Conservation (phyloP, 2,888 invertebrate genomes). For the Bombylius discolor region DNA sequence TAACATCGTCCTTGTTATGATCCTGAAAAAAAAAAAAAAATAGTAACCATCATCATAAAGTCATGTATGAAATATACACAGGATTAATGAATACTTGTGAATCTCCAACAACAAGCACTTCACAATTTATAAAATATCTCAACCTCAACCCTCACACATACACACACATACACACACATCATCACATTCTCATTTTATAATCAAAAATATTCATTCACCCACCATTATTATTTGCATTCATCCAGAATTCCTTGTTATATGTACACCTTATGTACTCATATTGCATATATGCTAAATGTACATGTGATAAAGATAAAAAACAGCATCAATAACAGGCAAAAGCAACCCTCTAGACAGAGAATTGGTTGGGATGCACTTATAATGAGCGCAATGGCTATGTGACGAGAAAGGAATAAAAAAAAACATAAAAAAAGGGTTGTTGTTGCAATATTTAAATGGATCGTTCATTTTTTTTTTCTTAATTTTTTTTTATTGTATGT, state of each 20-base stretch:
- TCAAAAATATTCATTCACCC: no score
- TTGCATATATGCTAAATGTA: no score
- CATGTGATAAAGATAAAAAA: not conserved
- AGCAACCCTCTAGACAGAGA: not conserved
- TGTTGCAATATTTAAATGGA: constrained; percentile 11
- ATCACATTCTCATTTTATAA: no score
- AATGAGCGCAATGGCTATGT: not conserved
- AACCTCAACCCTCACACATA: no score
- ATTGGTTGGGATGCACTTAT: not conserved
- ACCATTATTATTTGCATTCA: no score
- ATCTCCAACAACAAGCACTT: not conserved
- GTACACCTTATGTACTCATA: no score
- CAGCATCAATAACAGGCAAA: not conserved
- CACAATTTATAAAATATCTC: no score
- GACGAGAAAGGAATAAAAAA: not conserved
- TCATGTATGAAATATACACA: constrained; percentile 16
- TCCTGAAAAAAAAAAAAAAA: constrained; percentile 2
- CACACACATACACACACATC: not conserved
- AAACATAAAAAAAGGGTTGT: not conserved
- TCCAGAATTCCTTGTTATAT: no score
- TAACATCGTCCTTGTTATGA: not conserved
- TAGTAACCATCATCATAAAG: constrained; percentile 16
- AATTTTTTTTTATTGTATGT: constrained; percentile 8
- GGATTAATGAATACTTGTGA: constrained; percentile 20
- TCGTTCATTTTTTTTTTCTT: constrained; percentile 7